Conservation (phyloP, 1,140 invertebrate species). For the Drosophila triauraria region DNA sequence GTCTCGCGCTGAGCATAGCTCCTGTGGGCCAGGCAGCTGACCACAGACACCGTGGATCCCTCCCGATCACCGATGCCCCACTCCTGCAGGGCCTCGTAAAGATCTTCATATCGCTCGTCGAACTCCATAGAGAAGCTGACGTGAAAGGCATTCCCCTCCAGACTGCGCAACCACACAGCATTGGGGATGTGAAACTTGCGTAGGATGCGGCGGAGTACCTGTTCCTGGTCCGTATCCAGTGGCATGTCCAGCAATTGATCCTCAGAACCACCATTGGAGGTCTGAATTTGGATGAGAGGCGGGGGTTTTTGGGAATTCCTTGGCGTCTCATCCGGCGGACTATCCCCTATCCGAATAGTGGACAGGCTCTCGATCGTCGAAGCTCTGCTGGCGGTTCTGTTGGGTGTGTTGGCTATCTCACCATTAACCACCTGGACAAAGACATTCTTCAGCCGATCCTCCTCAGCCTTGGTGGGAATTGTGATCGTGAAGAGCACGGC, state of each 20-base stretch:
- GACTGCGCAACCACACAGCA: slow-evolving; percentile 71
- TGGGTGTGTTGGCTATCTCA: background rate
- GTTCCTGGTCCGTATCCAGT: slow-evolving; percentile 72
- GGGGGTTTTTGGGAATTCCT: background rate
- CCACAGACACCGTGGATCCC: slow-evolving; percentile 84
- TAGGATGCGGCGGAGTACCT: slow-evolving; percentile 76
- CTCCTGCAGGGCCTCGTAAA: slow-evolving; percentile 83
- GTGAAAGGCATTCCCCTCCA: slow-evolving; percentile 75
- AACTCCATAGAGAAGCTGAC: slow-evolving; percentile 85
- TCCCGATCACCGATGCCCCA: slow-evolving; percentile 85
- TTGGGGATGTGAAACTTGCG: slow-evolving; percentile 73
- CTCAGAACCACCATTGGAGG: slow-evolving; percentile 14
- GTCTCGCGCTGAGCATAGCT: slow-evolving; percentile 27
- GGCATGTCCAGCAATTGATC: slow-evolving; percentile 46
- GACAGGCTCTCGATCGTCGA: slow-evolving; percentile 34
- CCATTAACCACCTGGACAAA: slow-evolving; percentile 23
- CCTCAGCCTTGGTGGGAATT: slow-evolving; percentile 80
- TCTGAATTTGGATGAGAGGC: slow-evolving; percentile 35
- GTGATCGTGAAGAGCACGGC: slow-evolving; percentile 85
- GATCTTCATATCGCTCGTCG: slow-evolving; percentile 84
- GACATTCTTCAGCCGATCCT: slow-evolving; percentile 59
- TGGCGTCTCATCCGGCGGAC: background rate
- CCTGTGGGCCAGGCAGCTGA: slow-evolving; percentile 84
- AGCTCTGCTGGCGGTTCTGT: background rate
- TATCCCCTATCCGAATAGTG: slow-evolving; percentile 8